Conservation (phyloP, 2,888 invertebrate genomes). For the Fragum fragum region DNA sequence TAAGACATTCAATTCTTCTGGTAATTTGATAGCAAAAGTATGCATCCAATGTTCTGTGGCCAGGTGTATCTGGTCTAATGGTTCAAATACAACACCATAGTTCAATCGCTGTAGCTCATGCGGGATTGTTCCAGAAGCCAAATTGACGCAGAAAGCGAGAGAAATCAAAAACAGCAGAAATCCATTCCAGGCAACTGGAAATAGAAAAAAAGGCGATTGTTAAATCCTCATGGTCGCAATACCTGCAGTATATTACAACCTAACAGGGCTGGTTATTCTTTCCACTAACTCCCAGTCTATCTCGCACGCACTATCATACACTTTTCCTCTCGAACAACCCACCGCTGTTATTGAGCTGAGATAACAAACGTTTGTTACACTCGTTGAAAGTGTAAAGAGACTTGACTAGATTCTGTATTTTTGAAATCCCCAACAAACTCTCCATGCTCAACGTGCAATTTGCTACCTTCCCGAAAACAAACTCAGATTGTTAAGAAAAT, state of each 20-base stretch:
- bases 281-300: neutral
- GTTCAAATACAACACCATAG: conserved; percentile 39
- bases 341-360: conserved; percentile 27
- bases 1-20: conserved; percentile 13
- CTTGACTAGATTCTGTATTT: conserved; percentile 1
- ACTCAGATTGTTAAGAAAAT: neutral
- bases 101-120: conserved; percentile 30
- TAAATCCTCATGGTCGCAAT: conserved; percentile 1
- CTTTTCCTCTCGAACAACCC: conserved; percentile 8
- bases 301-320: neutral
- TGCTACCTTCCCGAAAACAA: neutral
- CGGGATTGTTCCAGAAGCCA: conserved; percentile 13
- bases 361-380: no score
- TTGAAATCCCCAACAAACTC: neutral
- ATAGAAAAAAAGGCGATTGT: conserved; percentile 12
- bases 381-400: no score
- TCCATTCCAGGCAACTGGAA: conserved; percentile 15
- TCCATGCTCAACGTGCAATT: neutral
- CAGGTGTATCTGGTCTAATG: no score
- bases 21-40: conserved; percentile 37
- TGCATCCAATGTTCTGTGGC: conserved; percentile 43
- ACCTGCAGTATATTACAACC: neutral
- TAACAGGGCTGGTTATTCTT: conserved; percentile 2
- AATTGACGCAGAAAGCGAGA: neutral
- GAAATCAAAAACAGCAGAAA: conserved; percentile 19